These are phyloP conservation scores for Porites evermanni DNA, from an alignment of 92 coral and sea anemone species.

Conservation along the genomic window DNA sequence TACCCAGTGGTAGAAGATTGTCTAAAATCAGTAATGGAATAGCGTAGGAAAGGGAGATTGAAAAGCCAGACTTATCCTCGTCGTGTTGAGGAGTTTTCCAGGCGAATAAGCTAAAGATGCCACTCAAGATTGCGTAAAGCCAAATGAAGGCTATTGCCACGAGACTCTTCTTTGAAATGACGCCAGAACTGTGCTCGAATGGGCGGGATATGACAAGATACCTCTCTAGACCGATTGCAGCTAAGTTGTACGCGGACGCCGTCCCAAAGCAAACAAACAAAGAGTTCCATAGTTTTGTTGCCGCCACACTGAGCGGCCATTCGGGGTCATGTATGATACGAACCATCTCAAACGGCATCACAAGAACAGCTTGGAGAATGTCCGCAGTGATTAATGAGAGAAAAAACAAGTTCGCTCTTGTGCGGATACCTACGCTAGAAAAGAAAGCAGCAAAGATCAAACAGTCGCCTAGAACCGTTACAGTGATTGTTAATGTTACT, in stretches of 20 bases:
- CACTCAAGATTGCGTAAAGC: slow-evolving; percentile 42
- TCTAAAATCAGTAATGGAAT: slow-evolving; percentile 47
- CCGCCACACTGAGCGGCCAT: slow-evolving; percentile 44
- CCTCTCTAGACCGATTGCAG: slow-evolving; percentile 51
- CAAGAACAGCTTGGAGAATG: slow-evolving; percentile 39
- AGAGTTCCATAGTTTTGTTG: slow-evolving; percentile 58
- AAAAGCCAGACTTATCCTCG: slow-evolving; percentile 3
- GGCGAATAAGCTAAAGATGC: slow-evolving; percentile 37
- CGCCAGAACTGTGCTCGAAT: slow-evolving; percentile 31
- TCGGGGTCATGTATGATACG: slow-evolving; percentile 15
- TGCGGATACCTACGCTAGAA: slow-evolving; percentile 27
- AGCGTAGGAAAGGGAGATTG: slow-evolving; percentile 30
- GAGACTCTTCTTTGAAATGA: slow-evolving; percentile 20
- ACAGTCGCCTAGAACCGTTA: slow-evolving; percentile 41
- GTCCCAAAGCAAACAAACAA: slow-evolving; percentile 52
- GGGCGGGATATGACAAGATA: slow-evolving; percentile 48
- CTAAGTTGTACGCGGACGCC: slow-evolving; percentile 38
- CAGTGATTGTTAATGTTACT: slow-evolving; percentile 26
- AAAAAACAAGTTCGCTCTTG: slow-evolving; percentile 47
- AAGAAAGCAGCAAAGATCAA: slow-evolving; percentile 45
- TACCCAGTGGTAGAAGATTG: slow-evolving; percentile 23
- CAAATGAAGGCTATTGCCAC: slow-evolving; percentile 25
- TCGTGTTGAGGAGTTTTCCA: not conserved
- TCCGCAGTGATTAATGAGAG: slow-evolving; percentile 60
- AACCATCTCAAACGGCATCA: slow-evolving; percentile 52